These are phyloP conservation scores for Meandrusa payeni DNA, from an alignment of 2,888 invertebrate species.

Conservation along the genomic window DNA sequence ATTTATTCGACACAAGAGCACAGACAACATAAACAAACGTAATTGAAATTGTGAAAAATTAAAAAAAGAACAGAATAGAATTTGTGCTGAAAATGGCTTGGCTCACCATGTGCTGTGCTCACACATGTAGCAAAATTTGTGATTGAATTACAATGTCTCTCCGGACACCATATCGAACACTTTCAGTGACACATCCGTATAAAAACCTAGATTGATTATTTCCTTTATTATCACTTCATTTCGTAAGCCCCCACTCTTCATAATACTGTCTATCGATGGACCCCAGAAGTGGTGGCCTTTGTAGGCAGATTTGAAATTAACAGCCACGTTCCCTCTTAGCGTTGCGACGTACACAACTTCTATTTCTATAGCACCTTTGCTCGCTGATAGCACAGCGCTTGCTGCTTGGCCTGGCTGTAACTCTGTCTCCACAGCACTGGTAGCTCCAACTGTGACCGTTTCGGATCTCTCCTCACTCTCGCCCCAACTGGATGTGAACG, in stretches of 20 bases:
- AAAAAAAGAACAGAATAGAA: no score
- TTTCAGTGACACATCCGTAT: slow-evolving; percentile 51
- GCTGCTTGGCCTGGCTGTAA: slow-evolving; percentile 52
- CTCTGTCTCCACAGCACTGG: slow-evolving; percentile 54
- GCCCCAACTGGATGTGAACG: slow-evolving; percentile 53
- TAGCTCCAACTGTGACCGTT: slow-evolving; percentile 49
- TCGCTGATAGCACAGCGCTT: slow-evolving; percentile 54
- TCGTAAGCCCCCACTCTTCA: slow-evolving; percentile 42
- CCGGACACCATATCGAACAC: slow-evolving; percentile 54
- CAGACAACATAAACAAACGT: no score
- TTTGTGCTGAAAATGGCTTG: no score
- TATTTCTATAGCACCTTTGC: slow-evolving; percentile 47
- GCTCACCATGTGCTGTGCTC: no score
- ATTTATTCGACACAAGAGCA: no score
- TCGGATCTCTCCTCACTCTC: slow-evolving; percentile 53
- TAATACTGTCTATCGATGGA: slow-evolving; percentile 45
- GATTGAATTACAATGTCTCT: slow-evolving; percentile 40
- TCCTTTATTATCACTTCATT: slow-evolving; percentile 46
- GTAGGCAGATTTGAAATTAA: slow-evolving; percentile 46
- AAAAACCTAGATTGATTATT: slow-evolving; percentile 49
- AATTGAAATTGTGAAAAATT: no score
- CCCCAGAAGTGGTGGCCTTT: slow-evolving; percentile 61
- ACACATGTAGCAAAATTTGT: no score
- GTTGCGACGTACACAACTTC: slow-evolving; percentile 48
- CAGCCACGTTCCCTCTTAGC: slow-evolving; percentile 56